A percentile compares a stretch with the other conserved stretches of the same genome.
These are phyloP conservation scores for Cosmorhoe ocellata DNA, from an alignment of 2,888 invertebrate species.

Conservation along the genomic window DNA sequence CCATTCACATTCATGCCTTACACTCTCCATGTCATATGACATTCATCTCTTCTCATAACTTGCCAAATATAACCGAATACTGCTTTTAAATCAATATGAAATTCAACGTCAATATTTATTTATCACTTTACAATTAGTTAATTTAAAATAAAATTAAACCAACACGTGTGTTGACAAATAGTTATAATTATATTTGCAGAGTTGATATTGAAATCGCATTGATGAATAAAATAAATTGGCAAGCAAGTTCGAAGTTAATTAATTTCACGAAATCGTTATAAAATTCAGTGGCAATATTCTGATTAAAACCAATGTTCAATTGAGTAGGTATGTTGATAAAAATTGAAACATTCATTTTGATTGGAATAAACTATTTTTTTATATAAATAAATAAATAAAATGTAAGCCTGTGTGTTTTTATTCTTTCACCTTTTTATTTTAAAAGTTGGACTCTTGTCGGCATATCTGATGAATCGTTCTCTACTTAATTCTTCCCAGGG, in stretches of 20 bases:
- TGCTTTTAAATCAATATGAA: conserved; percentile 1
- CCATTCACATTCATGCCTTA: too few species aligned
- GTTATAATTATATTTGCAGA: not conserved
- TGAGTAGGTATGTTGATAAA: too few species aligned
- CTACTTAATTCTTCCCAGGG: too few species aligned
- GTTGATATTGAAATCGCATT: conserved; percentile 11
- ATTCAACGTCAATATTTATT: conserved; percentile 1
- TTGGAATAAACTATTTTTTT: too few species aligned
- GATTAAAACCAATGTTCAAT: conserved; percentile 8
- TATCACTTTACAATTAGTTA: not conserved
- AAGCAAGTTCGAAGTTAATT: conserved; percentile 12
- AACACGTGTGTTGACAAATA: conserved; percentile 9
- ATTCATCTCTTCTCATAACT: too few species aligned
- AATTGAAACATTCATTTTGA: not conserved
- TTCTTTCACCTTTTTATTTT: too few species aligned
- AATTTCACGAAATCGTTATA: conserved; percentile 6
- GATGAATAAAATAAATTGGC: conserved; percentile 11
- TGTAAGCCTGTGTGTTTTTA: too few species aligned
- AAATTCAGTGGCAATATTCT: not conserved
- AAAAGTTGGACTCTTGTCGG: too few species aligned
- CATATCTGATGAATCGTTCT: too few species aligned
- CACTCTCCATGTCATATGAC: too few species aligned
- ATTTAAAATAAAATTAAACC: conserved; percentile 2
- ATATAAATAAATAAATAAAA: too few species aligned
- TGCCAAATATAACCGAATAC: too few species aligned